phyloP scores from a whole-genome alignment of 2,113 vertebrate species.

The Callorhinus ursinus region DNA sequence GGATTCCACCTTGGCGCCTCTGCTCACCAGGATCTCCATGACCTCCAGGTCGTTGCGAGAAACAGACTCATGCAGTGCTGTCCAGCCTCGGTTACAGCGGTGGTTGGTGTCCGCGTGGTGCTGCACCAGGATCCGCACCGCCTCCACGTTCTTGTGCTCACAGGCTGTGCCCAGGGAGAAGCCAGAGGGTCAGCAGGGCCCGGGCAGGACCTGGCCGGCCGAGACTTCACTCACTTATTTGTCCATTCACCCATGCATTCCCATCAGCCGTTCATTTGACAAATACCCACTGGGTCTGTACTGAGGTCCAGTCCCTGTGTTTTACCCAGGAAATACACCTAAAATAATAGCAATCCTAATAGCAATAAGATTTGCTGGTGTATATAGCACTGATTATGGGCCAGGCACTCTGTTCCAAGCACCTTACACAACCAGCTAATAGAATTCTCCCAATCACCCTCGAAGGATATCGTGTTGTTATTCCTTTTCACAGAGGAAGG shows the following conservation, averaged over 20 bases:
- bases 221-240: accelerated
- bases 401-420: neutral
- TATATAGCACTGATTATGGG: accelerated
- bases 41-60: constrained; percentile 90
- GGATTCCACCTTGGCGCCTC: constrained; percentile 91
- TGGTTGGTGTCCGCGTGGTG: constrained; percentile 88
- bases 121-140: constrained; percentile 88
- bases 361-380: neutral
- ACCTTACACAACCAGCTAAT: neutral
- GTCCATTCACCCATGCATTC: neutral
- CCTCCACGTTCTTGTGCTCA: constrained; percentile 88
- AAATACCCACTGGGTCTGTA: accelerated
- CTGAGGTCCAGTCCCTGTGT: neutral
- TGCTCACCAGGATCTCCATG: constrained; percentile 92
- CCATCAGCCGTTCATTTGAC: neutral
- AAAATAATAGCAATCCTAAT: neutral
- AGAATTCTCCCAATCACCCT: neutral
- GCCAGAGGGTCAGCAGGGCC: neutral
- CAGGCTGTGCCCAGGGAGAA: constrained; percentile 88
- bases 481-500: neutral
- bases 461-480: neutral
- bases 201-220: neutral
- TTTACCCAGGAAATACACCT: neutral
- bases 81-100: constrained; percentile 91
- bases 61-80: constrained; percentile 93